Evolutionary conservation across 2,113 vertebrate genomes (phyloP).

Genomic region (Steatornis caripensis): DNA sequence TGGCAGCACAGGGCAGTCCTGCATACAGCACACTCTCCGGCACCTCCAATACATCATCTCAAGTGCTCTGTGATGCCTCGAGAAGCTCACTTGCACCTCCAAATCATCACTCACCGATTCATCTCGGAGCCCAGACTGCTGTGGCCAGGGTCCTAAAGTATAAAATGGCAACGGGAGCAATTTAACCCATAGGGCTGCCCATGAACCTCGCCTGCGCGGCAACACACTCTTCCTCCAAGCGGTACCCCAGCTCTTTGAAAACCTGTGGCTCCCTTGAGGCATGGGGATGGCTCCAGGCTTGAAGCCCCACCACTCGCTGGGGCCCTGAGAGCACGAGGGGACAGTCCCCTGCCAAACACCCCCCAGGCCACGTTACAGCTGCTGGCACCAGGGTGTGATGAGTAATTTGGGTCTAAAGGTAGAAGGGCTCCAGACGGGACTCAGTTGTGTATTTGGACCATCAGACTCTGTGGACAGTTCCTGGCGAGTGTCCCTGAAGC

Average conservation of each 20-base stretch:
- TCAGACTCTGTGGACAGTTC: background rate
- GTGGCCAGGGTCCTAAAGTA: fast-evolving
- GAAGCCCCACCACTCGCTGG: fast-evolving
- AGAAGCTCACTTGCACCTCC: background rate
- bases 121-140: background rate
- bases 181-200: background rate
- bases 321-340: background rate
- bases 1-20: background rate
- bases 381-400: fast-evolving
- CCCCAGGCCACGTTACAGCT: background rate
- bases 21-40: fast-evolving
- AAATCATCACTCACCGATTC: background rate
- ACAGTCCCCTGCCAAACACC: too few species aligned
- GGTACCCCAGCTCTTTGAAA: background rate
- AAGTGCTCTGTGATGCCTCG: fast-evolving
- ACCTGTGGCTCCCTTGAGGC: too few species aligned
- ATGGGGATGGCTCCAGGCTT: background rate
- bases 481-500: background rate
- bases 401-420: background rate
- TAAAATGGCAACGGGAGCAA: background rate
- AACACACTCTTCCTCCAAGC: fast-evolving
- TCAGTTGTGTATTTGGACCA: background rate
- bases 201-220: fast-evolving
- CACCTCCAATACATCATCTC: background rate
- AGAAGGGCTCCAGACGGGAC: background rate